These are phyloP conservation scores for Tribolium castaneum DNA, from an alignment of 1,140 invertebrate genomes.

Conservation along the genomic window DNA sequence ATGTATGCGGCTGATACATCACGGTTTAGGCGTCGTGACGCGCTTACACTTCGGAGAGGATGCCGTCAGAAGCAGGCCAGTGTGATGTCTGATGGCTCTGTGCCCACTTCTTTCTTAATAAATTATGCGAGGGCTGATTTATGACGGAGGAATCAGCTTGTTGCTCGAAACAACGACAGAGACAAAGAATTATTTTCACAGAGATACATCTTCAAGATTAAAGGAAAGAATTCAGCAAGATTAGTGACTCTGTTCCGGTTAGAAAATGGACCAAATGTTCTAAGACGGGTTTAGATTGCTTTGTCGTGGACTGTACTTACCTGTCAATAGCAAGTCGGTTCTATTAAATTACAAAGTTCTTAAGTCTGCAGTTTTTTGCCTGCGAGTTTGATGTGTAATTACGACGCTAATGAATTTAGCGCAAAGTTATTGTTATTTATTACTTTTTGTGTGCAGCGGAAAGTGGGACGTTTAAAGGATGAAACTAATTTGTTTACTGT, in stretches of 20 bases:
- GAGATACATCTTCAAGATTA: no score
- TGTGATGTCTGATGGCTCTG: background rate
- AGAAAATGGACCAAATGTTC: no score
- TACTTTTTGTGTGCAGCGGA: background rate
- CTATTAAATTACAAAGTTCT: background rate
- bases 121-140: background rate
- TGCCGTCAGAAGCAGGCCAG: conserved; percentile 3
- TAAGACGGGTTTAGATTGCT: no score
- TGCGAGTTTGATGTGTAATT: background rate
- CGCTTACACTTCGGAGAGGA: background rate
- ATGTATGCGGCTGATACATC: conserved; percentile 48
- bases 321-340: no score
- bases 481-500: conserved; percentile 16
- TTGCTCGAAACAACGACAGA: background rate
- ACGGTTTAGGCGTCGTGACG: conserved; percentile 28
- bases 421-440: background rate
- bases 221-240: background rate
- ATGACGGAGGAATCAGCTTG: conserved; percentile 1
- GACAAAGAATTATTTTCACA: background rate
- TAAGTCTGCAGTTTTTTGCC: no score
- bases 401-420: background rate
- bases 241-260: no score
- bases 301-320: no score
- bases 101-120: conserved; percentile 4
- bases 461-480: background rate